Conservation (phyloP, 64 coral and sea anemone genomes). For the Stichodactyla helianthus region DNA sequence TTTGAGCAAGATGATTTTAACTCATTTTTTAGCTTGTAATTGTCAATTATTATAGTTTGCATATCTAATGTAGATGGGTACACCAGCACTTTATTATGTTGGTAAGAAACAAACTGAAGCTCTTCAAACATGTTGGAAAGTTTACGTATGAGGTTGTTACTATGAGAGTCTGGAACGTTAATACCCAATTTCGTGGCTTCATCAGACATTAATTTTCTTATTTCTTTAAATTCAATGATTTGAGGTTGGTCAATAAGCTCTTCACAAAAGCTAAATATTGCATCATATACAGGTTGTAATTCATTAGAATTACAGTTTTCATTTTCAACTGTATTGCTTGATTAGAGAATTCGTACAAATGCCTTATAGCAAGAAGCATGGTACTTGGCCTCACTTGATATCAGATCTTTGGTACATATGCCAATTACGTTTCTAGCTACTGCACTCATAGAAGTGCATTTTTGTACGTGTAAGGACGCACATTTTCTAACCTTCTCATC, state of each 20-base stretch:
- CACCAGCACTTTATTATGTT: slow-evolving; percentile 62
- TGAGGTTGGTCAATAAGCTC: slow-evolving; percentile 25
- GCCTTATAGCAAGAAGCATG: slow-evolving; percentile 44
- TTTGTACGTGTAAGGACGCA: slow-evolving; percentile 22
- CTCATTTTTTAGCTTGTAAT: slow-evolving; percentile 31
- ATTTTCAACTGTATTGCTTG: slow-evolving; percentile 10
- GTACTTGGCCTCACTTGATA: slow-evolving; percentile 59
- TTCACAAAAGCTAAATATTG: slow-evolving; percentile 38
- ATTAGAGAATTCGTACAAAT: slow-evolving; percentile 34
- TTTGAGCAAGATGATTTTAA: neutral
- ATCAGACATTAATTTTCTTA: slow-evolving; percentile 48
- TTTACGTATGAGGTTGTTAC: slow-evolving; percentile 47
- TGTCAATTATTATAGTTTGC: slow-evolving; percentile 12
- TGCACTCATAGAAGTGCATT: slow-evolving; percentile 41
- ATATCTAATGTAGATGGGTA: slow-evolving; percentile 48
- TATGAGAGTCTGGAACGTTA: slow-evolving; percentile 44
- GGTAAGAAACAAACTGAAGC: slow-evolving; percentile 53
- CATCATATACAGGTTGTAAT: slow-evolving; percentile 37
- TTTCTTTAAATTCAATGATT: slow-evolving; percentile 47
- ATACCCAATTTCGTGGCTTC: slow-evolving; percentile 51
- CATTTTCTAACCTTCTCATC: slow-evolving; percentile 42
- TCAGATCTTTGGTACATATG: slow-evolving; percentile 66
- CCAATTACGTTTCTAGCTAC: slow-evolving; percentile 43
- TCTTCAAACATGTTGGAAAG: slow-evolving; percentile 59
- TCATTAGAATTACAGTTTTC: slow-evolving; percentile 8